A percentile compares a stretch with the other conserved stretches of the same genome.
phyloP scores from a whole-genome alignment of 2,797 vertebrate species.

The Masticophis lateralis region DNA sequence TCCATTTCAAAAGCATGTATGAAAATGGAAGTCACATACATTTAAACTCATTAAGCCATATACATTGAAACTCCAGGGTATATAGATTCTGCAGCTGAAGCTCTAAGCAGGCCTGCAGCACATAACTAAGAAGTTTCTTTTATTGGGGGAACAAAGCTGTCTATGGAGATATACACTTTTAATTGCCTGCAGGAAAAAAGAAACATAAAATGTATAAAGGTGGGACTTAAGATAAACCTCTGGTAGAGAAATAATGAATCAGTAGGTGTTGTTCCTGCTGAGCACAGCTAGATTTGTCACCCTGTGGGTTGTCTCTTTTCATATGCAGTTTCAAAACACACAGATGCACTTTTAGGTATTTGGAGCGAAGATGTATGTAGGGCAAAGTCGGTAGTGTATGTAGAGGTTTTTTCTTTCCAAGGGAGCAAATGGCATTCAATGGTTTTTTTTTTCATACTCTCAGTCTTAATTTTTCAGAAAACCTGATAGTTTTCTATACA shows the following conservation, averaged over 20 bases:
- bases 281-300: slow-evolving; percentile 41
- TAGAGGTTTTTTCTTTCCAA: neutral
- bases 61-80: slow-evolving; percentile 20
- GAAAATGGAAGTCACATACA: neutral
- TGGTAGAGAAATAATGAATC: slow-evolving; percentile 53
- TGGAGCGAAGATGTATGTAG: neutral
- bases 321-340: neutral
- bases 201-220: slow-evolving; percentile 35
- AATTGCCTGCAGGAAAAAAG: slow-evolving; percentile 54
- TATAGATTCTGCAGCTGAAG: slow-evolving; percentile 30
- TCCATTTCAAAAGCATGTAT: neutral
- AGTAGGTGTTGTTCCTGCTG: slow-evolving; percentile 3
- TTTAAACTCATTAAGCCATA: neutral
- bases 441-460: neutral
- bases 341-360: neutral
- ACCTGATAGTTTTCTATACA: neutral
- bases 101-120: neutral
- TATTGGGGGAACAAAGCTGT: slow-evolving; percentile 40
- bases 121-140: neutral
- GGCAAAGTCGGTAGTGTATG: neutral
- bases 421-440: neutral
- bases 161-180: slow-evolving; percentile 46
- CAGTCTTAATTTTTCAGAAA: neutral
- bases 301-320: neutral
- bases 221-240: slow-evolving; percentile 51